Evolutionary conservation across 2,113 vertebrate genomes (phyloP).

Genomic region (Ophiodon elongatus): DNA sequence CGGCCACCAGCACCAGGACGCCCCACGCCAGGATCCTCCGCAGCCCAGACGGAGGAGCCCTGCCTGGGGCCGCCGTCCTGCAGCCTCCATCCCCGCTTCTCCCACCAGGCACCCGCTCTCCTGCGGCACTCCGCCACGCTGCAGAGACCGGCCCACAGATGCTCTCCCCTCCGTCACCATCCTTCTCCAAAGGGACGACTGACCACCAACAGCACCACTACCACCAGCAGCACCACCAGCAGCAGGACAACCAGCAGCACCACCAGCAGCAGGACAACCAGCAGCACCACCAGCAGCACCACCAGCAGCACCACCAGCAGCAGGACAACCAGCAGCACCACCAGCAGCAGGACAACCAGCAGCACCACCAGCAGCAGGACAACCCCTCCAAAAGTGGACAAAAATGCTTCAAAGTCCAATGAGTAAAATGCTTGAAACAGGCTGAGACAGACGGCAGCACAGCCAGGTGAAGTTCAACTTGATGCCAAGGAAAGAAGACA

Average conservation of each 20-base stretch:
- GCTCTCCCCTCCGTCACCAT: conserved; percentile 3
- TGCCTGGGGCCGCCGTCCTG: conserved; percentile 48
- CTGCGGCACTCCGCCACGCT: conserved; percentile 37
- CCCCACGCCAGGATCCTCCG: conserved; percentile 75
- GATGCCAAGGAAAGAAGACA: conserved; percentile 51
- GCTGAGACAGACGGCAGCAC: conserved; percentile 15
- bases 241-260: conserved; percentile 1
- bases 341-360: neutral
- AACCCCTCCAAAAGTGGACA: conserved; percentile 28
- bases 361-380: neutral
- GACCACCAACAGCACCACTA: neutral
- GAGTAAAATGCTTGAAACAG: neutral
- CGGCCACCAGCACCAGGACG: conserved; percentile 71
- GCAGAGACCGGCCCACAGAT: conserved; percentile 44
- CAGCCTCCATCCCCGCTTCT: conserved; percentile 47
- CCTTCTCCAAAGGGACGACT: neutral
- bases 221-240: neutral
- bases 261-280: neutral
- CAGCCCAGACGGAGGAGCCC: conserved; percentile 38
- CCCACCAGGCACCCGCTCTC: conserved; percentile 57
- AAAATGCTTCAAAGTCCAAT: neutral
- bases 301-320: neutral
- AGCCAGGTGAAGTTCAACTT: conserved; percentile 65
- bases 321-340: neutral
- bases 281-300: neutral